Conservation (phyloP, 2,888 invertebrate species). For the Chironomus tentans region DNA sequence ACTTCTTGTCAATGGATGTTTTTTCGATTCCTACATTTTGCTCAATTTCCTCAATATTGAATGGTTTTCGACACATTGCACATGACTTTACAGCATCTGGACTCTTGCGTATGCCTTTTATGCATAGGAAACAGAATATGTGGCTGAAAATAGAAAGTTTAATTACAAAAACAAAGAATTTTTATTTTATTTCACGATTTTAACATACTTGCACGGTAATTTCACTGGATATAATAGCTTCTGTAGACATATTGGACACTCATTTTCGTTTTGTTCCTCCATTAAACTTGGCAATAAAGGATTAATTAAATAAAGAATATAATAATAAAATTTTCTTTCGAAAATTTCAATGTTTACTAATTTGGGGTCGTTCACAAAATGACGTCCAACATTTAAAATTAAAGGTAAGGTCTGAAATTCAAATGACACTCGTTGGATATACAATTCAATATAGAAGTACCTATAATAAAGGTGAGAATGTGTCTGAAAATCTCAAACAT, state of each 20-base stretch:
- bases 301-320: neutral
- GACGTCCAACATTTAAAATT: too few species aligned
- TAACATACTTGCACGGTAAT: constrained; percentile 4
- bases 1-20: neutral
- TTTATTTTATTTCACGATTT: neutral
- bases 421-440: too few species aligned
- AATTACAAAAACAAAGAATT: neutral
- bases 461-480: too few species aligned
- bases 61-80: constrained; percentile 7
- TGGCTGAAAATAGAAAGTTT: constrained; percentile 6
- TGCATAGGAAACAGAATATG: constrained; percentile 11
- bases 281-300: neutral
- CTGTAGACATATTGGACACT: constrained; percentile 17
- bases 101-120: neutral
- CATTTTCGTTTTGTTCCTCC: neutral
- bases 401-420: too few species aligned
- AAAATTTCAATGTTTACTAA: too few species aligned
- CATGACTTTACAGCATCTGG: neutral
- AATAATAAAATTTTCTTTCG: too few species aligned
- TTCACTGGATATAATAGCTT: constrained; percentile 1
- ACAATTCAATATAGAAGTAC: too few species aligned
- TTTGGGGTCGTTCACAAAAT: too few species aligned
- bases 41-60: neutral
- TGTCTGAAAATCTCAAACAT: too few species aligned
- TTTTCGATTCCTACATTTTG: neutral